These are phyloP conservation scores for Malurus elegans DNA, from an alignment of 2,113 vertebrate species.

Conservation along the genomic window DNA sequence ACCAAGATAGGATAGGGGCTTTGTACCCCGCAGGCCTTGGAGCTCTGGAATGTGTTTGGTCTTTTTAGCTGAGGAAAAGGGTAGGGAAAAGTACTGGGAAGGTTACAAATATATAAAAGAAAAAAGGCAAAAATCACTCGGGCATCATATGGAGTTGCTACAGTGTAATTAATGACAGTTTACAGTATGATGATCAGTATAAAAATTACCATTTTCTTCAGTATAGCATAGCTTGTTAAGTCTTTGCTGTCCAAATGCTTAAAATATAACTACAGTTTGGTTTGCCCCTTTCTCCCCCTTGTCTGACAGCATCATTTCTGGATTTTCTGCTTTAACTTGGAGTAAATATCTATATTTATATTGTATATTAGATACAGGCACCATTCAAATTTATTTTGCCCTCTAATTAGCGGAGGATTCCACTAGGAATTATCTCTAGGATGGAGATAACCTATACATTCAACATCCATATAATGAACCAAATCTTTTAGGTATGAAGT, in stretches of 20 bases:
- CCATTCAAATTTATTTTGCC: not conserved
- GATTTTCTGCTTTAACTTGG: not conserved
- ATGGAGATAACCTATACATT: not conserved
- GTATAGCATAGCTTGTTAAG: not conserved
- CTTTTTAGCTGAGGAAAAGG: no score
- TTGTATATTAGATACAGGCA: not conserved
- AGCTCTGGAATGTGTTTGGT: no score
- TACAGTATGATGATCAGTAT: not conserved
- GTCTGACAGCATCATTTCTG: not conserved
- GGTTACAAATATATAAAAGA: no score
- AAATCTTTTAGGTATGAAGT: not conserved
- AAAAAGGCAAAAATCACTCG: no score
- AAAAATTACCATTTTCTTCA: not conserved
- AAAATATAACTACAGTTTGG: not conserved
- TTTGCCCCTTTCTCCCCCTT: accelerated
- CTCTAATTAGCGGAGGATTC: not conserved
- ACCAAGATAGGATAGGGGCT: no score
- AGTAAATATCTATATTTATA: not conserved
- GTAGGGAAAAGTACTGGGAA: no score
- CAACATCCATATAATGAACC: not conserved
- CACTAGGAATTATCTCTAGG: not conserved
- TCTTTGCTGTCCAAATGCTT: not conserved
- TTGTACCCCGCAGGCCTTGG: no score
- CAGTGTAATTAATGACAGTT: not conserved
- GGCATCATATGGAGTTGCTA: not conserved